These are phyloP conservation scores for Osmerus eperlanus DNA, from an alignment of 2,113 vertebrate genomes.

Conservation along the genomic window DNA sequence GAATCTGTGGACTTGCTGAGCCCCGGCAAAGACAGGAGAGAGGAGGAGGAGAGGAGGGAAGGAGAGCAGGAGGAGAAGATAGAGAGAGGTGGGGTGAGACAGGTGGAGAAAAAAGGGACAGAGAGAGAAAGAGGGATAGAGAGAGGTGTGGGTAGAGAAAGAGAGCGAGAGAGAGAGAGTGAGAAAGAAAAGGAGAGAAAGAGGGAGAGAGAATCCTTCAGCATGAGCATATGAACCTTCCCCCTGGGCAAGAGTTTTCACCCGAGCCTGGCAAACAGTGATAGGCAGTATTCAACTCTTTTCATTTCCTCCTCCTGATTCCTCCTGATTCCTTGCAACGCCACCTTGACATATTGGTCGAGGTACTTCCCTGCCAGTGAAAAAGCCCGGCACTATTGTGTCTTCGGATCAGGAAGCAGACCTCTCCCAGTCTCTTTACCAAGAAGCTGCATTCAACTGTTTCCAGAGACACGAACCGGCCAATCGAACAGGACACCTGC, in stretches of 20 bases:
- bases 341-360: slow-evolving; percentile 47
- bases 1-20: slow-evolving; percentile 53
- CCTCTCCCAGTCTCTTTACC: slow-evolving; percentile 7
- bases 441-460: slow-evolving; percentile 26
- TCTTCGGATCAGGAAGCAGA: slow-evolving; percentile 11
- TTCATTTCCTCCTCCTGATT: slow-evolving; percentile 47
- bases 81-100: too few species aligned
- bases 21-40: slow-evolving; percentile 35
- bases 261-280: slow-evolving; percentile 35
- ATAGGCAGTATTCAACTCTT: slow-evolving; percentile 43
- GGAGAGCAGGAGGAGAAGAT: background rate
- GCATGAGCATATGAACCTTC: slow-evolving; percentile 45
- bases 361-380: slow-evolving; percentile 31
- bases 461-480: slow-evolving; percentile 31
- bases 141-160: slow-evolving; percentile 8
- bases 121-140: slow-evolving; percentile 10
- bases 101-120: background rate
- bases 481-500: slow-evolving; percentile 12
- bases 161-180: background rate
- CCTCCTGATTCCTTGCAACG: slow-evolving; percentile 23
- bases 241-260: slow-evolving; percentile 49
- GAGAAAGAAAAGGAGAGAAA: background rate
- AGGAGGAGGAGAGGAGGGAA: slow-evolving; percentile 1
- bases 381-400: slow-evolving; percentile 32
- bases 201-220: slow-evolving; percentile 41